A percentile compares a stretch with the other conserved stretches of the same genome.
Conservation (phyloP, 2,888 invertebrate genomes). For the Scaptomyza reducta region DNA sequence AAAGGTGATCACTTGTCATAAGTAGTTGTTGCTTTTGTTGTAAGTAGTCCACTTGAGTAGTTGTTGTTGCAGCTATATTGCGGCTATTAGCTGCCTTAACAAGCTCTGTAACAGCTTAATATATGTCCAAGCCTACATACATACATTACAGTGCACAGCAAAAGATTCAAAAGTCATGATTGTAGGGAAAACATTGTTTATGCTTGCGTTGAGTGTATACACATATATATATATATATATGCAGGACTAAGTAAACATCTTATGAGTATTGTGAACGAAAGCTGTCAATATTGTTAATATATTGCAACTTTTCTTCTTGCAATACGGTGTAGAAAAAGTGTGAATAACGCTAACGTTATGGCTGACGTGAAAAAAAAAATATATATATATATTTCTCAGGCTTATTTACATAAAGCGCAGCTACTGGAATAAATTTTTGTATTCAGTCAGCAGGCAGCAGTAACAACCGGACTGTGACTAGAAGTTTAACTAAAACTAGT, state of each 20-base stretch:
- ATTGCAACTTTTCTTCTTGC: conserved; percentile 26
- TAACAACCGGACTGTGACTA: conserved; percentile 10
- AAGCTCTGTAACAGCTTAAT: conserved; percentile 62
- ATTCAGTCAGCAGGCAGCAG: conserved; percentile 9
- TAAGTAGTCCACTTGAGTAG: conserved; percentile 10
- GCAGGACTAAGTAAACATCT: too few relatives aligned
- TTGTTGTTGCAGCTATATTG: conserved; percentile 20
- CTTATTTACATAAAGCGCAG: conserved; percentile 55
- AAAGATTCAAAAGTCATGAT: too few relatives aligned
- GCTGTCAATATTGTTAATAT: conserved; percentile 1
- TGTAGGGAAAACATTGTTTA: too few relatives aligned
- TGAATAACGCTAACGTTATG: conserved; percentile 52
- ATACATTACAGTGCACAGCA: too few relatives aligned
- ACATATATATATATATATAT: too few relatives aligned
- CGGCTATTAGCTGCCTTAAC: conserved; percentile 65
- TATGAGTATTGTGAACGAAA: too few relatives aligned
- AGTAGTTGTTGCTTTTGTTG: conserved; percentile 11
- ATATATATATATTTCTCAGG: conserved; percentile 63
- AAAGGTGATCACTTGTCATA: conserved; percentile 69
- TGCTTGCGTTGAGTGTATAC: too few relatives aligned
- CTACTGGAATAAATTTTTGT: conserved; percentile 61
- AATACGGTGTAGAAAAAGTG: conserved; percentile 53
- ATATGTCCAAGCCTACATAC: conserved; percentile 19
- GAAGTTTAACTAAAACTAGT: conserved; percentile 8
- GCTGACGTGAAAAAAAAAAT: conserved; percentile 29